Base-by-base conservation (phyloP, 2,113 vertebrate genomes). In the Oreotrochilus melanogaster region DNA sequence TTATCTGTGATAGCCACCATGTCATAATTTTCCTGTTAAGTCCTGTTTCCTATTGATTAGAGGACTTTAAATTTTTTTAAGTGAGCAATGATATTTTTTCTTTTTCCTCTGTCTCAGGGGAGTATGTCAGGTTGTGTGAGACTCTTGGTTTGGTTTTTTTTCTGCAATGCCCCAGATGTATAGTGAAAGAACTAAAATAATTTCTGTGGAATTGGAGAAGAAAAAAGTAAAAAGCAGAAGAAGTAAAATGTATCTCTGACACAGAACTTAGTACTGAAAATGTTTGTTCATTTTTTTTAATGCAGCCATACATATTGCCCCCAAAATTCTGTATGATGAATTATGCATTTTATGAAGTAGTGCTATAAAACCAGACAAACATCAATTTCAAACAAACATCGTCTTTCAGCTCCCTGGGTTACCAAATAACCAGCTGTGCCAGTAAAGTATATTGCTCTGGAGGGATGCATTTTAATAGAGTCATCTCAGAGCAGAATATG, bases 331-430 rank as follows among this genome's bases (percentile, higher is more conserved):
- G 19, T 76, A 58, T 54, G 19, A 54, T 79, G 73, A 79, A 81
- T 78, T 87, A 66, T 35, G 43, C 4, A 78, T 88, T 89, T 83
- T 83, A 65, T 43, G 58, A 37, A 64, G 27, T 9, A 62, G 31
- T 57, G 27, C 70, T 75, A 56, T 78, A 93, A 96, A 96, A 75
- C 58, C n/a, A 92, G 65, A 53, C 25, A 95, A 89, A 88, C n/a
- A 87, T 78, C 64, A 83, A 90, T 74, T 75, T 76, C 37, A 53
- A 83, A 45, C 15, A 94, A 93, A 57, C 2, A 31, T 76, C 7
- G 47, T 72, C 39, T 78, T 91, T 91, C 53, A 72, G n/a, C 54
- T 94, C 80, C 74, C 48, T 81, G 25, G 33, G 51, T 90, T 93
- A 76, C 61, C 65, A 80, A 82, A 78, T 64, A 91, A 78, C 89